phyloP scores from a whole-genome alignment of 1,140 invertebrate species.

The Triops cancriformis region DNA sequence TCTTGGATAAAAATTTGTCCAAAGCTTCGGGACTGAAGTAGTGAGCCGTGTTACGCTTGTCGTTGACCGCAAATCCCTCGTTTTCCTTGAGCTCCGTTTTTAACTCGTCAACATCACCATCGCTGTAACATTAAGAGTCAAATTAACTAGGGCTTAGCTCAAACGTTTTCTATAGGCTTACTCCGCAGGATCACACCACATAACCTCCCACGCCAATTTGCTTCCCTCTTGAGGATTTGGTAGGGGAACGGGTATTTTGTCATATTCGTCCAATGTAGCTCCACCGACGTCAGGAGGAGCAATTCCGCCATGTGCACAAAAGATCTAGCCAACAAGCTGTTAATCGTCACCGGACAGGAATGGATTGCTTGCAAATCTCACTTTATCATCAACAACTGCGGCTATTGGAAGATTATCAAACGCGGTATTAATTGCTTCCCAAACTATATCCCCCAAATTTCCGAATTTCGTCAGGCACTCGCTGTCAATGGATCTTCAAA shows the following conservation, averaged over 20 bases:
- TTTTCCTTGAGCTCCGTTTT: slow-evolving; percentile 47
- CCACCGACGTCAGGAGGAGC: slow-evolving; percentile 52
- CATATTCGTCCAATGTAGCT: slow-evolving; percentile 44
- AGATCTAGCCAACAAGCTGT: slow-evolving; percentile 44
- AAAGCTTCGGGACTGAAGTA: slow-evolving; percentile 58
- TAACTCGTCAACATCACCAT: slow-evolving; percentile 38
- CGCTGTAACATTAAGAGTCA: slow-evolving; percentile 13
- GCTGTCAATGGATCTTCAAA: slow-evolving; percentile 32
- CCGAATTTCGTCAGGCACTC: slow-evolving; percentile 59
- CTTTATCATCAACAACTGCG: slow-evolving; percentile 58
- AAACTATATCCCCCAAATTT: slow-evolving; percentile 51
- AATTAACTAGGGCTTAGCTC: neutral
- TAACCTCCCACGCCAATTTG: slow-evolving; percentile 60
- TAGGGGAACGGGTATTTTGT: slow-evolving; percentile 54
- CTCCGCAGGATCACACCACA: slow-evolving; percentile 69
- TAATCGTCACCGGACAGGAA: neutral
- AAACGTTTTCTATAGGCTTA: slow-evolving; percentile 34
- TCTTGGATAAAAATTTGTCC: slow-evolving; percentile 52
- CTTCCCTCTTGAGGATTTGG: slow-evolving; percentile 54
- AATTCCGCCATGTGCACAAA: slow-evolving; percentile 66
- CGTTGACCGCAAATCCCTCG: slow-evolving; percentile 59
- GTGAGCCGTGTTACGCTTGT: slow-evolving; percentile 57
- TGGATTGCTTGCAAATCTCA: slow-evolving; percentile 33
- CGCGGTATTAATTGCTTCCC: slow-evolving; percentile 57
- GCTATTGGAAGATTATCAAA: slow-evolving; percentile 63